These are phyloP conservation scores for Scaptomyza parva DNA, from an alignment of 2,888 invertebrate species.

Conservation along the genomic window DNA sequence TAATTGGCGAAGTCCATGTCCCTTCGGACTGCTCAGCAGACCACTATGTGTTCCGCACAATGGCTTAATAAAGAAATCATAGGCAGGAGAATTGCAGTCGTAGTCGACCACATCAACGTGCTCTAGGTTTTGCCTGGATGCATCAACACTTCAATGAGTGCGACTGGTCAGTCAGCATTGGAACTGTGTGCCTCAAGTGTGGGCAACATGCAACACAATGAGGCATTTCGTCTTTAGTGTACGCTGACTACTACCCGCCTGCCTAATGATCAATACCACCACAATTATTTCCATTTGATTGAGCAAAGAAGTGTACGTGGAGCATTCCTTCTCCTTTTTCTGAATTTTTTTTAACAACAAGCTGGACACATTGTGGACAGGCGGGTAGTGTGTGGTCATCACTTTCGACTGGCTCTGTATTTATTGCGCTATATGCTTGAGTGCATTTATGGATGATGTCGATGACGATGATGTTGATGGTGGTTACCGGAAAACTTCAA, in stretches of 20 bases:
- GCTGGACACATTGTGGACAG: constrained; percentile 57
- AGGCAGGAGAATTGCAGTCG: constrained; percentile 10
- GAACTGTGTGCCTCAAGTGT: constrained; percentile 59
- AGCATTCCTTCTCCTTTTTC: constrained; percentile 41
- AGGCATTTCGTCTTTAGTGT: constrained; percentile 49
- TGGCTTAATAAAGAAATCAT: constrained; percentile 72
- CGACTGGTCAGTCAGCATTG: constrained; percentile 44
- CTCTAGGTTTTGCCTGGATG: constrained; percentile 62
- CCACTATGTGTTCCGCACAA: constrained; percentile 36
- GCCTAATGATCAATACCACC: constrained; percentile 44
- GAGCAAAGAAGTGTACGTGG: constrained; percentile 82
- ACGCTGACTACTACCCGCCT: constrained; percentile 12
- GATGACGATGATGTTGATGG: constrained; percentile 32
- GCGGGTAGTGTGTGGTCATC: constrained; percentile 65
- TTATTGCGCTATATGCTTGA: constrained; percentile 77
- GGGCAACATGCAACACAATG: constrained; percentile 54
- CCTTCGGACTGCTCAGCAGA: constrained; percentile 7
- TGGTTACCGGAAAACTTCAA: constrained; percentile 51
- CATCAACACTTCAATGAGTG: constrained; percentile 82
- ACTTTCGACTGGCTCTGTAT: constrained; percentile 57
- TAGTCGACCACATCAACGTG: constrained; percentile 52
- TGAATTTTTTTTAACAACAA: constrained; percentile 19
- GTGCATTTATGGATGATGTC: constrained; percentile 59
- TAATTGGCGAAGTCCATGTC: constrained; percentile 65
- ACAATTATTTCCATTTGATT: constrained; percentile 83